Evolutionary conservation across 2,797 vertebrate species (phyloP).

Genomic region (Notolepis coatsorum): DNA sequence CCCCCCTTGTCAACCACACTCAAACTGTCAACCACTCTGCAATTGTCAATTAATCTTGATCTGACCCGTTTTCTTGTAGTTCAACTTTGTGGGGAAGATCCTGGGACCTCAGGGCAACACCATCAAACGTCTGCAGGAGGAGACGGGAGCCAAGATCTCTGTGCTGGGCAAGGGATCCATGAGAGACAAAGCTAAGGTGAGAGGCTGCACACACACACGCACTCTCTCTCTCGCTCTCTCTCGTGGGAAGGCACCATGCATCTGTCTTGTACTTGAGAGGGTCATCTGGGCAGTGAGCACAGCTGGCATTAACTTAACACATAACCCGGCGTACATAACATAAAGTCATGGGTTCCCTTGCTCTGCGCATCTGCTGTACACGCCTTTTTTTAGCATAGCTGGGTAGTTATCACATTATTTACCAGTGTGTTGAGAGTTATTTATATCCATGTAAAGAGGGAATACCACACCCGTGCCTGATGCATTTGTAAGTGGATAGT

Average conservation of each 20-base stretch:
- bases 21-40: too few relatives aligned
- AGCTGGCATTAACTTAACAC: constrained; percentile 49
- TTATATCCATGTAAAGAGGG: too few relatives aligned
- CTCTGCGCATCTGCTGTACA: constrained; percentile 41
- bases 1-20: too few relatives aligned
- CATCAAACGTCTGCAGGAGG: constrained; percentile 97
- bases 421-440: constrained; percentile 14
- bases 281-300: constrained; percentile 33
- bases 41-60: constrained; percentile 30
- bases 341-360: constrained; percentile 41
- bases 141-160: constrained; percentile 98
- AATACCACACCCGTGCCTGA: too few relatives aligned
- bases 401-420: constrained; percentile 23
- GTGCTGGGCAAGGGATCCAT: constrained; percentile 98
- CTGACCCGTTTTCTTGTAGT: constrained; percentile 78
- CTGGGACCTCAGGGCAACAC: constrained; percentile 98
- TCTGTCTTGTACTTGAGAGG: constrained; percentile 43
- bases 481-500: too few relatives aligned
- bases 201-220: constrained; percentile 5
- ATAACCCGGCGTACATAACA: constrained; percentile 15
- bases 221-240: constrained; percentile 13
- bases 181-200: constrained; percentile 97
- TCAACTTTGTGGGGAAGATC: constrained; percentile 99
- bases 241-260: constrained; percentile 48
- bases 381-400: constrained; percentile 21